Evolutionary conservation across 2,888 invertebrate species (phyloP), one percentile per base, ranked within the genome.

Genomic region (Epinotia nisella): DNA sequence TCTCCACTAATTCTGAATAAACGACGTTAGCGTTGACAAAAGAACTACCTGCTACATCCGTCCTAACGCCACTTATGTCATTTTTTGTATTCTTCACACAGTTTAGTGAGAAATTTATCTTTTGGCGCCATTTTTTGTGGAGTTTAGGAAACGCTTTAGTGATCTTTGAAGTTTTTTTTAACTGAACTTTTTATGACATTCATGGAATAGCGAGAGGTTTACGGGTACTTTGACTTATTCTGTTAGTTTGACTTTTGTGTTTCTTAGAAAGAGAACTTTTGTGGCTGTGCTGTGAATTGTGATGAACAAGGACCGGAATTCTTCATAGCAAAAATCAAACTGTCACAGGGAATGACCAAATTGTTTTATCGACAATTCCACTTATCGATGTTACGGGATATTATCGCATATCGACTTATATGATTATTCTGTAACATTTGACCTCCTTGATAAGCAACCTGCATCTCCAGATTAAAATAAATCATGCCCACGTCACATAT

Each of bases 11-110:
- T 39, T n/a, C 17, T 13, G 35, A 45, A 45, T 13, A 21, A 45
- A 19, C 1, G 24, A 29, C 13, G 24, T 29, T n/a, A 60, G 29
- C 39, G 35, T 49, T 39, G 45, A 67, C 61, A 67, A 74, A 67
- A 70, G 15, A 41, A 5, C 74, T 74, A 74, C 74, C 74, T 74
- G 74, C 71, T 67, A 64, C 61, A 71, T 74, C 74, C 71, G 71
- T 74, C 67, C n/a, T 71, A 74, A 74, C 56, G 10, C 19, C 19
- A 68, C 69, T 69, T 2, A 39, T 70, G 51, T n/a, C 35, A 17
- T 59, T 67, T 67, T 72, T 62, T 67, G 60, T 72, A n/a, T 15
- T 24, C 35, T 60, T 66, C 55, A 41, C 60, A 60, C 66, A 61
- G 55, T 70, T 67, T 56, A 66, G 64, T 64, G 55, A 74, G 64